These are phyloP conservation scores for Drosophila yakuba DNA, from an alignment of 1,140 invertebrate species.

Conservation along the genomic window DNA sequence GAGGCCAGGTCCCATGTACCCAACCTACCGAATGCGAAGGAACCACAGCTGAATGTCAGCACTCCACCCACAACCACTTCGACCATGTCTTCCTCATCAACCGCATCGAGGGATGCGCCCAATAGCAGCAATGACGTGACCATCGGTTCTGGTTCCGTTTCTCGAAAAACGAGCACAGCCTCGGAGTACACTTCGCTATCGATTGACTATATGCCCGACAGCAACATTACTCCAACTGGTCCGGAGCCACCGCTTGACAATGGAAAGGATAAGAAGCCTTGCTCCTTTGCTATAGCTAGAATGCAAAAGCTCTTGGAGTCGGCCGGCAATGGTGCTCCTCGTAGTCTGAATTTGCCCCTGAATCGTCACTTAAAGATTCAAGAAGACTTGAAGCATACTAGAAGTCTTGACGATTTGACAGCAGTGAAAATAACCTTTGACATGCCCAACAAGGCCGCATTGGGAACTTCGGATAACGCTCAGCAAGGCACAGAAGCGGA, in stretches of 20 bases:
- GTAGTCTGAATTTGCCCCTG: conserved; percentile 66
- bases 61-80: conserved; percentile 74
- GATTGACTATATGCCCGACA: conserved; percentile 86
- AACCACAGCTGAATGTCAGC: conserved; percentile 36
- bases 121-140: conserved; percentile 85
- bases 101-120: conserved; percentile 63
- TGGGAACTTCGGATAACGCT: conserved; percentile 6
- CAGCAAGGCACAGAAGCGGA: conserved; percentile 8
- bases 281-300: conserved; percentile 56
- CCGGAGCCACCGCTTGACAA: conserved; percentile 54
- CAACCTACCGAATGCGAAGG: conserved; percentile 31
- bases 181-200: conserved; percentile 83
- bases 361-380: conserved; percentile 66
- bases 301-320: conserved; percentile 70
- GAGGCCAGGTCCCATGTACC: conserved; percentile 50
- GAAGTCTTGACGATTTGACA: conserved; percentile 69
- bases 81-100: conserved; percentile 75
- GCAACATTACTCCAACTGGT: conserved; percentile 83
- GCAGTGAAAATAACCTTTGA: conserved; percentile 75
- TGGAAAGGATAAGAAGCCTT: conserved; percentile 46
- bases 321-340: conserved; percentile 45
- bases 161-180: conserved; percentile 86
- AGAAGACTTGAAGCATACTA: conserved; percentile 67
- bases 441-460: conserved; percentile 58
- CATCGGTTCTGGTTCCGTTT: conserved; percentile 85